Evolutionary conservation across 2,113 vertebrate species (phyloP).

Genomic region (Triplophysa tibetana): DNA sequence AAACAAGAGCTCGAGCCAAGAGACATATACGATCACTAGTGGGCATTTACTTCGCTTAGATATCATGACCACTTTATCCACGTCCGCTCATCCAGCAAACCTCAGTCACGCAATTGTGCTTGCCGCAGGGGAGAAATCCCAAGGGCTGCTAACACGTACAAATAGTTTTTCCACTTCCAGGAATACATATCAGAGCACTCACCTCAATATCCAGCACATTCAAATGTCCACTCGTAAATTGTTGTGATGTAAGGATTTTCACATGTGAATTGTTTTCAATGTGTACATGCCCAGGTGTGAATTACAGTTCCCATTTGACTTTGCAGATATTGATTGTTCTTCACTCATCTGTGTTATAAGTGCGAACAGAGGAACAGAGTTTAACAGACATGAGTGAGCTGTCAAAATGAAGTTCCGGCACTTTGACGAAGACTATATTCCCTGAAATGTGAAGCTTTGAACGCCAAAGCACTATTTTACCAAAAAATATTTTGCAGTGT

Average conservation of each 20-base stretch:
- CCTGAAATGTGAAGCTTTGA: not conserved
- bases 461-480: not conserved
- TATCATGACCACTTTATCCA: constrained; percentile 2
- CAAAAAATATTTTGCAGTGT: not conserved
- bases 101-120: constrained; percentile 30
- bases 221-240: not conserved
- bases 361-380: not conserved
- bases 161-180: constrained; percentile 25
- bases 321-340: constrained; percentile 29
- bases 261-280: constrained; percentile 26
- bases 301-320: constrained; percentile 29
- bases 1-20: not conserved
- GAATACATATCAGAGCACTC: not conserved
- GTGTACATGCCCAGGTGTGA: not conserved
- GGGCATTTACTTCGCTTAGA: constrained; percentile 20
- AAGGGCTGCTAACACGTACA: constrained; percentile 30
- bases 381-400: not conserved
- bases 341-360: not conserved
- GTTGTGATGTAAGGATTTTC: constrained; percentile 41
- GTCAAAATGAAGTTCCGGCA: not conserved
- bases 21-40: constrained; percentile 19
- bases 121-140: not conserved
- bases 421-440: not conserved
- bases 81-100: constrained; percentile 11
- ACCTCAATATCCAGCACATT: constrained; percentile 5